Evolutionary conservation across 2,113 vertebrate species (phyloP).

Genomic region (Caranx melampygus): DNA sequence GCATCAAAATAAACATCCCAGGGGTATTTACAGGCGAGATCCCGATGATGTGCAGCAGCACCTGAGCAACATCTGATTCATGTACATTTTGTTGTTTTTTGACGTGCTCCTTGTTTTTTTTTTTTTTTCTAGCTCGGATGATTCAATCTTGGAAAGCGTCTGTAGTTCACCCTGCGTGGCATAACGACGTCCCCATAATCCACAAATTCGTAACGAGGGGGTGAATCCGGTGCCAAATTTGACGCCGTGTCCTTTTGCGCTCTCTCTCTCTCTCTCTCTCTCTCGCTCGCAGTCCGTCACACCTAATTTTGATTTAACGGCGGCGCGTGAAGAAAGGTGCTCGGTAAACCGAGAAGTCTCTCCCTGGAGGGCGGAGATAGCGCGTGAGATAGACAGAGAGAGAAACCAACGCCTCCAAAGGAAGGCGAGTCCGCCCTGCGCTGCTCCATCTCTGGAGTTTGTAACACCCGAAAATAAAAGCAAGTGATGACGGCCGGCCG

Average conservation of each 20-base stretch:
- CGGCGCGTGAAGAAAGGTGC: constrained; percentile 48
- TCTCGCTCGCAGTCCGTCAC: constrained; percentile 42
- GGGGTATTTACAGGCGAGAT: constrained; percentile 42
- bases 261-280: constrained; percentile 29
- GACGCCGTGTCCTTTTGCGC: constrained; percentile 32
- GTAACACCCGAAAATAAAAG: constrained; percentile 34
- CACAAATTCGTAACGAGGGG: constrained; percentile 32
- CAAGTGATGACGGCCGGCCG: constrained; percentile 25
- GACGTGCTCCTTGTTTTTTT: constrained; percentile 23
- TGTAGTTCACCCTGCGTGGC: constrained; percentile 49
- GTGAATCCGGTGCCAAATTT: constrained; percentile 36
- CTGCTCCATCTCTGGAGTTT: constrained; percentile 49
- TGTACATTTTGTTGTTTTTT: constrained; percentile 34
- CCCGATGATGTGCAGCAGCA: constrained; percentile 21
- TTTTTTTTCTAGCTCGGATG: constrained; percentile 19
- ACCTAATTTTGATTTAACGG: constrained; percentile 50
- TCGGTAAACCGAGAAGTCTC: constrained; percentile 56
- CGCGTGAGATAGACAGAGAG: constrained; percentile 60
- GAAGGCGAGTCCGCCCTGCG: constrained; percentile 50
- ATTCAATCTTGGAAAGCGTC: constrained; percentile 55
- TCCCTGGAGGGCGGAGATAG: constrained; percentile 77
- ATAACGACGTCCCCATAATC: constrained; percentile 60
- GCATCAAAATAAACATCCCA: constrained; percentile 43
- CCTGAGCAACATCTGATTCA: constrained; percentile 17
- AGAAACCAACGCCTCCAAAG: constrained; percentile 69